Evolutionary conservation across 1,140 invertebrate species (phyloP).

Genomic region (Monomorium pharaonis): DNA sequence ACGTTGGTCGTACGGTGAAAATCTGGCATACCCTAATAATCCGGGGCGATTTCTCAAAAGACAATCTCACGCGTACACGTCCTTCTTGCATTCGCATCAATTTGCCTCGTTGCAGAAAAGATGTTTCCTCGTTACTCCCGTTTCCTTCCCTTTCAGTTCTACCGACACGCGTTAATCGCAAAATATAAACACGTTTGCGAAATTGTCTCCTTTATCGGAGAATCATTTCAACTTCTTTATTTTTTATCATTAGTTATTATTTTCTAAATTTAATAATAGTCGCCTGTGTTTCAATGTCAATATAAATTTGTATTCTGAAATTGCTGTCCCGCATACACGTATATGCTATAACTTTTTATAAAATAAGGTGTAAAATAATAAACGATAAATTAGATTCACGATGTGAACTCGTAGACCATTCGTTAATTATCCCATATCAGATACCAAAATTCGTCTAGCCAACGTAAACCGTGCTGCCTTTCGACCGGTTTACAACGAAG

Average conservation of each 20-base stretch:
- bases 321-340: background rate
- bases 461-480: constrained; percentile 63
- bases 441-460: constrained; percentile 68
- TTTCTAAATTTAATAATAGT: background rate
- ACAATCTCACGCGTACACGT: constrained; percentile 39
- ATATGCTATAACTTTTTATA: background rate
- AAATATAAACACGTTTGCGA: constrained; percentile 3
- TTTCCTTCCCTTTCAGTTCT: background rate
- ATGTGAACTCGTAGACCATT: background rate
- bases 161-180: no score
- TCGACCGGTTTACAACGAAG: constrained; percentile 71
- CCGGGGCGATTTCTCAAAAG: constrained; percentile 61
- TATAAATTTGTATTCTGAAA: background rate
- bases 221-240: background rate
- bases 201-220: background rate
- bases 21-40: constrained; percentile 67
- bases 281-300: background rate
- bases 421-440: constrained; percentile 6
- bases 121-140: background rate
- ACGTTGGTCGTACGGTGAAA: constrained; percentile 50
- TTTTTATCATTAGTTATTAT: background rate
- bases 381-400: background rate
- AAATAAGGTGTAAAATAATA: background rate
- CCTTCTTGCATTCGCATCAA: constrained; percentile 32
- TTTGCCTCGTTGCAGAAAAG: constrained; percentile 18